Evolutionary conservation across 2,113 vertebrate species (phyloP), one percentile per base, ranked within the genome.

Genomic region (Ailuropoda melanoleuca): DNA sequence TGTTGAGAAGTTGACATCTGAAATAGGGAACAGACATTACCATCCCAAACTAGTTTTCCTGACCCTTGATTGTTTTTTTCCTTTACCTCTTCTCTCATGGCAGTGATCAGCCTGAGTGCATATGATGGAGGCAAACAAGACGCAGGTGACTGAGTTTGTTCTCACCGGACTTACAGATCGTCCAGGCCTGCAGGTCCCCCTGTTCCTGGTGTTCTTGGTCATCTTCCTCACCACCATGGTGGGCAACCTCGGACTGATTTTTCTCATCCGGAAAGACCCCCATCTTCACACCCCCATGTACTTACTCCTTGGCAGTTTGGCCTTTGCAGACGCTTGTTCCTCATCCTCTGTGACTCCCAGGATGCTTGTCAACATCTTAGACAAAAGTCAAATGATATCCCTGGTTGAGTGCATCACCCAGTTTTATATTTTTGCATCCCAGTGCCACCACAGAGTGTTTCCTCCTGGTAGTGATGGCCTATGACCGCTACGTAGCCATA

Each of bases 361-460:
- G 39, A 96, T 97, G 95, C 83, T 96, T 50, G 8, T 95, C 6
- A 87, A 68, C 4, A 13, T 83, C 13, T 86, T 97, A 83, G 23
- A n/a, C 12, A 86, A 60, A 9, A 46, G 31, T 29, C 88, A 87
- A 13, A 74, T 18, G 53, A 93, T 97, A 75, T 97, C 92, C 1
- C 8, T 95, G 0, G 7, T 62, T 21, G 96, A 97, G 26, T 97
- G 94, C 77, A 80, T 97, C 31, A 26, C 26, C 11, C 97, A 98
- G 23, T 98, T 56, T 62, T 97, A 92, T 66, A 14, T 75, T 93
- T 97, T 98, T 91, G 86, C 31, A 56, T 62, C 14, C 14, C 15
- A 96, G 96, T 91, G 97, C 97, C 6, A 97, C 95, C 7, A 95
- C 87, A 26, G 98, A 98, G 83, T 91, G 96, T 55, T 97, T 98